These are phyloP conservation scores for Cephus cinctus DNA, from an alignment of 1,140 invertebrate genomes.

Conservation along the genomic window DNA sequence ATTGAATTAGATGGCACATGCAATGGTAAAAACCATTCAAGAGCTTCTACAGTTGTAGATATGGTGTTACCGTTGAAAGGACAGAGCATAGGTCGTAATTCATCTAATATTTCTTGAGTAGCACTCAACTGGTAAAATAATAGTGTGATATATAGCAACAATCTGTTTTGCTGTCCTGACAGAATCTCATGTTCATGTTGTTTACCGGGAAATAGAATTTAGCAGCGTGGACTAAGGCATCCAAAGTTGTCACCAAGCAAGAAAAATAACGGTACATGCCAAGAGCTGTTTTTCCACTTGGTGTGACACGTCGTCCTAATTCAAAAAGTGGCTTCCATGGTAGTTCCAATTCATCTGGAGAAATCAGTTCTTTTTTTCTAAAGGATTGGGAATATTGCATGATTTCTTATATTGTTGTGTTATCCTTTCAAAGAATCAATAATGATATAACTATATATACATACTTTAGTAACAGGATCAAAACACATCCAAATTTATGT, in stretches of 20 bases:
- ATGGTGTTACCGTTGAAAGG: slow-evolving; percentile 65
- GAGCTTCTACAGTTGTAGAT: slow-evolving; percentile 61
- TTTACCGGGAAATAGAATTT: slow-evolving; percentile 53
- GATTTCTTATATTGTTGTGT: not conserved
- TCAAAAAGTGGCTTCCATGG: slow-evolving; percentile 87
- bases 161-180: too few relatives aligned
- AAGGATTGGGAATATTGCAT: slow-evolving; percentile 26
- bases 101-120: slow-evolving; percentile 86
- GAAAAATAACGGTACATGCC: slow-evolving; percentile 66
- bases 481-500: slow-evolving; percentile 65
- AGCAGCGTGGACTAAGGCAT: slow-evolving; percentile 30
- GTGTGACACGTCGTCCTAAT: slow-evolving; percentile 56
- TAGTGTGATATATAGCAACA: slow-evolving; percentile 16
- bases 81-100: slow-evolving; percentile 75
- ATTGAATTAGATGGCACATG: slow-evolving; percentile 62
- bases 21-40: slow-evolving; percentile 79
- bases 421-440: not conserved
- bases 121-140: slow-evolving; percentile 52
- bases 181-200: too few relatives aligned
- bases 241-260: slow-evolving; percentile 42
- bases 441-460: slow-evolving; percentile 22
- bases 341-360: slow-evolving; percentile 76
- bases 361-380: slow-evolving; percentile 77
- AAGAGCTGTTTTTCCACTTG: slow-evolving; percentile 52
- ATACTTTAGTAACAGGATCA: slow-evolving; percentile 61